Base-by-base conservation (phyloP, 2,888 invertebrate genomes). In the Drosophila lacicola region DNA sequence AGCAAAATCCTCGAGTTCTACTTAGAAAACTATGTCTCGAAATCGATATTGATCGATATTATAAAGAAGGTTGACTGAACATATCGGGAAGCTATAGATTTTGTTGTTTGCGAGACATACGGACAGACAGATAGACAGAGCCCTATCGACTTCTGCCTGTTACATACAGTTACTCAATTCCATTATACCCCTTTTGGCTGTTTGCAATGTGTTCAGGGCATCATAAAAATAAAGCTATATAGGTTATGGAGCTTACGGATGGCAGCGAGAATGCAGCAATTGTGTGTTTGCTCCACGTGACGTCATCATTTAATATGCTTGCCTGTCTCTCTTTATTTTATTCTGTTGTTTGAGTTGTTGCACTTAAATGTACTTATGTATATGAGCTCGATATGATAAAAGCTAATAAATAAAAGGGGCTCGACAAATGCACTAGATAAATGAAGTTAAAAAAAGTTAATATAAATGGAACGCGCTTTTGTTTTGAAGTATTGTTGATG, bases 201-300 rank as follows among this genome's bases (percentile, higher is more conserved):
- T 29, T 8, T 8, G 29, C 29, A 8, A 2, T 29, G 29, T 2
- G 29, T 29, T 29, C 8, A 29, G 29, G 29, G 29, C 29, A 29
- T 8, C 8, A 50, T 36, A 11, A 4, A 14, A 39, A 39, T 37
- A 25, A 39, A 51, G 25, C 36, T 5, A 36, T 36, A 49, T 2
- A 19, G 19, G 17, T 49, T n/a, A 36, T 21, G 9, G n/a, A 36
- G 50, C 21, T 21, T 37, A 14, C 36, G 14, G 14, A 37, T 8
- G 37, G 14, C 50, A 29, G 29, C 29, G 29, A 29, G 29, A 29
- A 29, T 29, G 2, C 29, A 29, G 29, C 29, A 29, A 29, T 34
- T 66, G 66, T 66, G 66, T 61, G 55, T 78, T 83, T 78, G 84
- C 79, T 81, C 63, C 78, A 78, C 70, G 79, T 78, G 82, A 84